These are phyloP conservation scores for Branchinecta lindahli DNA, from an alignment of 1,140 invertebrate genomes.

Conservation along the genomic window DNA sequence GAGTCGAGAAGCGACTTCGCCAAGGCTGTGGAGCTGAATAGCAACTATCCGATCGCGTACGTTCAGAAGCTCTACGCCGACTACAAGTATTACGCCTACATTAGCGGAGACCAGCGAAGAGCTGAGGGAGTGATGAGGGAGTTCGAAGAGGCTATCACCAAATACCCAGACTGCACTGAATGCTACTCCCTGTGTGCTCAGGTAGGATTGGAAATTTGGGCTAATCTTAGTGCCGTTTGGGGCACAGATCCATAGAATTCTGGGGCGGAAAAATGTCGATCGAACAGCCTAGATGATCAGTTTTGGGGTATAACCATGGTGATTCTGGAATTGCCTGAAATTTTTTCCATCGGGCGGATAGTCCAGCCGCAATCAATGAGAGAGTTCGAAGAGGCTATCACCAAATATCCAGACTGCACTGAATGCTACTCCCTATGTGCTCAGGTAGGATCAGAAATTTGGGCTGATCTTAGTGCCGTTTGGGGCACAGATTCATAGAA, in stretches of 20 bases:
- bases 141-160: constrained; percentile 55
- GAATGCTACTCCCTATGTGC: constrained; percentile 71
- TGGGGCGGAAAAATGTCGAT: no score
- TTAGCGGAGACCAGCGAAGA: constrained; percentile 37
- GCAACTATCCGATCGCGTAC: constrained; percentile 60
- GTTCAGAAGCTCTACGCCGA: constrained; percentile 76
- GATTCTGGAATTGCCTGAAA: no score
- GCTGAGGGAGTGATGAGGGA: constrained; percentile 44
- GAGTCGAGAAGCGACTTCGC: constrained; percentile 66
- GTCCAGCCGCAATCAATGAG: no score
- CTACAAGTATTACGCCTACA: constrained; percentile 45
- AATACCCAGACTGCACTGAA: constrained; percentile 68
- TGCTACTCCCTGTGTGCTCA: constrained; percentile 66
- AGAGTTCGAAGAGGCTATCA: constrained; percentile 54
- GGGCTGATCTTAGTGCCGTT: constrained; percentile 2
- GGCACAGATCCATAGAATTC: not conserved
- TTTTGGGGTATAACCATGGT: no score
- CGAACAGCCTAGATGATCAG: no score
- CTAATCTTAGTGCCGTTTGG: not conserved
- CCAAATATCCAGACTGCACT: constrained; percentile 61
- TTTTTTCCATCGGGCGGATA: no score
- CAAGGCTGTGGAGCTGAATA: constrained; percentile 61
- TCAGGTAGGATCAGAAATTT: constrained; percentile 39
- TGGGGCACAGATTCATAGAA: no score
- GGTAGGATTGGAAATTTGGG: constrained; percentile 33